Evolutionary conservation across 2,113 vertebrate genomes (phyloP).

Genomic region (Oriolus oriolus): DNA sequence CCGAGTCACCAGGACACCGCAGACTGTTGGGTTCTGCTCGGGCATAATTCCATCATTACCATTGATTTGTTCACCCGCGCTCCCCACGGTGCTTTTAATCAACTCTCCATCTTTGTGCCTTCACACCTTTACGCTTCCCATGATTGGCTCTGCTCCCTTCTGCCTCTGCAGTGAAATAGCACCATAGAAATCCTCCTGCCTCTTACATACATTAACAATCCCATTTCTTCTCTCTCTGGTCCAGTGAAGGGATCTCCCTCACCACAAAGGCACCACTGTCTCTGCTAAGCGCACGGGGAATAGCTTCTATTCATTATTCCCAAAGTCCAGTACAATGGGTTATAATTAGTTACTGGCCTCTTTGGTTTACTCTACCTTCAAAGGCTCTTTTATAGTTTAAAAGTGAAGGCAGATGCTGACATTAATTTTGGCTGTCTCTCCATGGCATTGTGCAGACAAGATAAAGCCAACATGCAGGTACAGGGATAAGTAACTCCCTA

Average conservation of each 20-base stretch:
- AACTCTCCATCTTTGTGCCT: constrained; percentile 57
- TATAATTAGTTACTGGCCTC: constrained; percentile 41
- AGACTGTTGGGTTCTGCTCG: constrained; percentile 9
- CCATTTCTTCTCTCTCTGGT: constrained; percentile 56
- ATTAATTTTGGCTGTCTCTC: constrained; percentile 35
- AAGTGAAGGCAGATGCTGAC: constrained; percentile 21
- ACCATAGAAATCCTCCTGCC: constrained; percentile 44
- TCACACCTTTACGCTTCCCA: constrained; percentile 60
- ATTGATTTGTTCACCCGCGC: constrained; percentile 26
- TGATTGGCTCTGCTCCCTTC: constrained; percentile 60
- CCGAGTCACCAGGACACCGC: background rate
- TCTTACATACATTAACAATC: constrained; percentile 56
- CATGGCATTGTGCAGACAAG: background rate
- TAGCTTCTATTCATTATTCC: constrained; percentile 39
- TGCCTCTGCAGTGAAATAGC: constrained; percentile 52
- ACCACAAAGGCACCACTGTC: constrained; percentile 35
- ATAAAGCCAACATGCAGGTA: constrained; percentile 13
- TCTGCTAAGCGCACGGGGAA: background rate
- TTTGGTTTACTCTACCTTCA: constrained; percentile 41
- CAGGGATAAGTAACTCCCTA: background rate
- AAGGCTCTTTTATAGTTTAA: constrained; percentile 17
- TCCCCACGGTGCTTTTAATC: constrained; percentile 61
- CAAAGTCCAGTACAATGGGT: constrained; percentile 30
- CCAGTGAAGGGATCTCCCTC: constrained; percentile 49
- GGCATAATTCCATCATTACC: constrained; percentile 56